These are phyloP conservation scores for Pantherophis vulpinus DNA, from an alignment of 2,797 vertebrate genomes.

Conservation along the genomic window DNA sequence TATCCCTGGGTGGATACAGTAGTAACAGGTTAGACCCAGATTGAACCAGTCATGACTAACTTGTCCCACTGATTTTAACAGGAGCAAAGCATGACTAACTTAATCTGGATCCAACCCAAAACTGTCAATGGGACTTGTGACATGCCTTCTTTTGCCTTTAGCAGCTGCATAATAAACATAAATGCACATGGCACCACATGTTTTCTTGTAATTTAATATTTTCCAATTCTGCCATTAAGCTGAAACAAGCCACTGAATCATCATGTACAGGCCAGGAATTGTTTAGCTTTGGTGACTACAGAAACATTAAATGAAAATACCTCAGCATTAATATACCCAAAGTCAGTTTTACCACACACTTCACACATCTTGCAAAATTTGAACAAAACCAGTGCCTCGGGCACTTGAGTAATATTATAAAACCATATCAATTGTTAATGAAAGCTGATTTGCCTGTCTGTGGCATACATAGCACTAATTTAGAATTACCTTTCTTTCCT, in stretches of 20 bases:
- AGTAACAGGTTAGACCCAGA: not conserved
- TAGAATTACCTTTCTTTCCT: not conserved
- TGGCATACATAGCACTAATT: not conserved
- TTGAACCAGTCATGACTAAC: not conserved
- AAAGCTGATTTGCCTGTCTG: slow-evolving; percentile 13
- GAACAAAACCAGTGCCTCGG: not conserved
- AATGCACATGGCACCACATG: not conserved
- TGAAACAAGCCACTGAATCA: not conserved
- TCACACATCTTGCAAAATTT: not conserved
- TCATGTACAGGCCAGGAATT: not conserved
- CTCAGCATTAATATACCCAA: not conserved
- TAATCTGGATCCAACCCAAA: not conserved
- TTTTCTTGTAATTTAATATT: not conserved
- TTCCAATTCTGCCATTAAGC: not conserved
- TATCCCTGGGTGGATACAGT: not conserved
- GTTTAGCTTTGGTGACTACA: not conserved
- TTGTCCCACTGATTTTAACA: not conserved
- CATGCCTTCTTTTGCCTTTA: not conserved
- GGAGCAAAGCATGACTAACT: not conserved
- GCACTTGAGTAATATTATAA: not conserved
- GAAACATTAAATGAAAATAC: not conserved
- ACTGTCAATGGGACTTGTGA: not conserved
- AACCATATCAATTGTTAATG: slow-evolving; percentile 1
- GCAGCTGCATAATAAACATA: not conserved
- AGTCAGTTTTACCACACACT: not conserved